Evolutionary conservation across 2,113 vertebrate species (phyloP).

Genomic region (Heterochromis multidens): DNA sequence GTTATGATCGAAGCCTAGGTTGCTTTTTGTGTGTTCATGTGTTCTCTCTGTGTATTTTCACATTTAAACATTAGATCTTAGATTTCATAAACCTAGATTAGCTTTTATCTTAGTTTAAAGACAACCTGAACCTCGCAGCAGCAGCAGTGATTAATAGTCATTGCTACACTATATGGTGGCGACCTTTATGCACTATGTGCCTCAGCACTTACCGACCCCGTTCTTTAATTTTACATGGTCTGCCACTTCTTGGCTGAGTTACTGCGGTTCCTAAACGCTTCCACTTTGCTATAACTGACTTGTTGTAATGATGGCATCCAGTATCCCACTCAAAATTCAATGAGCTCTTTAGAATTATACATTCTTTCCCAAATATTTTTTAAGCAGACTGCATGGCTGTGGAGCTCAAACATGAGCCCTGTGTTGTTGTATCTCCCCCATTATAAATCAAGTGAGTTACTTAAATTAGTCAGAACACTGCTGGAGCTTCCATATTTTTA

Average conservation of each 20-base stretch:
- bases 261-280: background rate
- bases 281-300: background rate
- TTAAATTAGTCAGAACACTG: background rate
- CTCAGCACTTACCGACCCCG: background rate
- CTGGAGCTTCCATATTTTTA: background rate
- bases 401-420: background rate
- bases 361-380: background rate
- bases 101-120: no score
- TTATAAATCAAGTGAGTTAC: background rate
- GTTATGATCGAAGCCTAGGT: background rate
- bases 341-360: background rate
- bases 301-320: background rate
- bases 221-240: no score
- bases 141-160: background rate
- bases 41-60: background rate
- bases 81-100: background rate
- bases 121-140: background rate
- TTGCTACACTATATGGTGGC: background rate
- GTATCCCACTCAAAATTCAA: background rate
- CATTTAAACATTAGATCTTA: background rate
- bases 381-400: background rate
- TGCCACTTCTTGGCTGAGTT: background rate
- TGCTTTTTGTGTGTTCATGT: no score
- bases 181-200: background rate
- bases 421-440: background rate